Conservation (phyloP, 2,797 vertebrate species). For the Catamblyrhynchus diadema region DNA sequence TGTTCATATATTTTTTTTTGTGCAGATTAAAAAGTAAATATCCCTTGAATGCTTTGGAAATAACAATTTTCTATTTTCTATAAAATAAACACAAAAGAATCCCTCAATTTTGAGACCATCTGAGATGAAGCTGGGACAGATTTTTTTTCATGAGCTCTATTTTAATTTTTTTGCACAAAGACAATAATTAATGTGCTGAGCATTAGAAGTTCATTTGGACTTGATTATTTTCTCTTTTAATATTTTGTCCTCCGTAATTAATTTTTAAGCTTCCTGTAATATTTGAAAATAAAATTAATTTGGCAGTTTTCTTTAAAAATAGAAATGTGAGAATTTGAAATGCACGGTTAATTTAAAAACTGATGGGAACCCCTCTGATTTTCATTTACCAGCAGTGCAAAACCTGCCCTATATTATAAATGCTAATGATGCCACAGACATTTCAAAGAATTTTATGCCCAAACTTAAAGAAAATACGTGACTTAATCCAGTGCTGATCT, state of each 20-base stretch:
- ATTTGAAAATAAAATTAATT: background rate
- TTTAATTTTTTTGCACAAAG: background rate
- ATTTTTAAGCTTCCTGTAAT: background rate
- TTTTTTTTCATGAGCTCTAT: background rate
- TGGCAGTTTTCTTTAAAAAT: background rate
- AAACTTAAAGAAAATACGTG: slow-evolving; percentile 10
- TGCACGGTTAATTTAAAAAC: background rate
- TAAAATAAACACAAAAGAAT: background rate
- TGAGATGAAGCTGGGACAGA: background rate
- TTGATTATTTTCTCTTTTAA: background rate
- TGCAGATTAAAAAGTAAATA: background rate
- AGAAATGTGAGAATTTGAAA: background rate
- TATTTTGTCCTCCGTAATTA: background rate
- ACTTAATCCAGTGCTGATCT: background rate
- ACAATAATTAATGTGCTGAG: background rate
- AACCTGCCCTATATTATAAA: slow-evolving; percentile 18
- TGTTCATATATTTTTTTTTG: background rate
- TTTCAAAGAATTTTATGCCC: slow-evolving; percentile 38
- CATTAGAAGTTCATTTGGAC: background rate
- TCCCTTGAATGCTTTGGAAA: background rate
- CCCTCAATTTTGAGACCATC: background rate
- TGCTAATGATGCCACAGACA: slow-evolving; percentile 12
- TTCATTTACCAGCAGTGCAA: background rate
- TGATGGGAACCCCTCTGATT: background rate
- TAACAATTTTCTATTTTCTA: background rate